Base-by-base conservation (phyloP, 2,113 vertebrate species). In the Aegypius monachus region DNA sequence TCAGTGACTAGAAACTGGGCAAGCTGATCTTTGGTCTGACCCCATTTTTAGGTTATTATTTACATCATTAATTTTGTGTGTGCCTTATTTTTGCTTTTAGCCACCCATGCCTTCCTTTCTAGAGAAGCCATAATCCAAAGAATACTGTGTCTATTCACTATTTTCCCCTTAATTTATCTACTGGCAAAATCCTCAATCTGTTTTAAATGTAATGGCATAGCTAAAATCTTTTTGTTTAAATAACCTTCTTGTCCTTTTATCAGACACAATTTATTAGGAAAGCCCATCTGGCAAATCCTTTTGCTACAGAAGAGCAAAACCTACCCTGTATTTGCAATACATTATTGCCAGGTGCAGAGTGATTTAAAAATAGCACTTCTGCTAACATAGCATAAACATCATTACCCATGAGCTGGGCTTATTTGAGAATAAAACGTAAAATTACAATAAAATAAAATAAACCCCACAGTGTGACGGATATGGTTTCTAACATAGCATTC, bases 251-350 rank as follows among this genome's bases (percentile, higher is more conserved):
- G 32, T 96, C 91, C 93, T 97, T 96, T 96, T 93, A 96, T 96
- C 95, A 96, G 95, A 86, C 68, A 83, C 86, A 92, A 94, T 97
- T 97, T 96, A 96, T 96, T 95, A 96, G 94, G 95, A 96, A 95
- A 93, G 96, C 89, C 96, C 96, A 97, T 97, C 95, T 97, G 96
- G 95, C 94, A 96, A 96, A 96, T 96, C 96, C 91, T 96, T 96
- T 95, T 84, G 93, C 86, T 91, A 40, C 61, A 86, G 86, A 95
- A 93, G 81, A 92, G 93, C 77, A 96, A 91, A 96, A 94, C 86
- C 80, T 96, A 70, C 91, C 50, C 95, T 86, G 89, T 96, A 94
- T 97, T 96, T 96, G 94, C 93, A 93, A 74, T 96, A 84, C 91
- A 81, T 94, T 97, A 96, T 74, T 96, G 96, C 94, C 96, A 97